Base-by-base conservation (phyloP, 1,140 invertebrate species). In the Hylaeus anthracinus region DNA sequence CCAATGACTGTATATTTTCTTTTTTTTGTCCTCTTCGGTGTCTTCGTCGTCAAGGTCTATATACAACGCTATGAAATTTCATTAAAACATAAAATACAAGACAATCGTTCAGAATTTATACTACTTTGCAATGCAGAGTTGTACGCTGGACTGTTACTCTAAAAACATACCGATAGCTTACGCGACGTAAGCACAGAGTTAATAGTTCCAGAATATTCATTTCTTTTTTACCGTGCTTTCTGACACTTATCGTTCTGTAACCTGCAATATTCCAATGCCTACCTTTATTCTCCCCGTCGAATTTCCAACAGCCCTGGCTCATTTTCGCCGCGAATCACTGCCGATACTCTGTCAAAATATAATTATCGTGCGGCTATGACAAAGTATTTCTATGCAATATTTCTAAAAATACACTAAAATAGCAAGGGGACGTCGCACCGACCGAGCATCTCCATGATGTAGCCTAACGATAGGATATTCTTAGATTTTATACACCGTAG, bases 1-100 rank as follows among this genome's bases (percentile, higher is more conserved):
- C 97, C 97, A 98, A 37, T 92, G 79, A 15, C 95, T 95, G 78
- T 95, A 95, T 14, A 89, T 86, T 61, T 92, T 90, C n/a, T 87
- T 84, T 37, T 80, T 58, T 51, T 90, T 88, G 37, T 93, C 91
- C n/a, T 93, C 90, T 5, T 90, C 87, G 8, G 91, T 87, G 6
- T 94, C 93, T 60, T 94, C 93, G 58, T 95, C 95, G 56, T 95
- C 95, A 45, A 95, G 92, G 83, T 95, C 95, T 75, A 95, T 95
- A 78, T 95, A 95, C 72, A 95, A 92, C 70, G 95, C 95, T 96
- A 81, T 70, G 26, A 84, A 90, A 82, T 89, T 48, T 53, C 45
- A 6, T 37, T 58, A 58, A 69, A 39, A 48, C 2, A 48, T 56
- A 58, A 14, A n/a, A 43, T 41, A 53, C n/a, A 4, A 12, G 14